Evolutionary conservation across 2,797 vertebrate species (phyloP).

Genomic region (Mallotus villosus): DNA sequence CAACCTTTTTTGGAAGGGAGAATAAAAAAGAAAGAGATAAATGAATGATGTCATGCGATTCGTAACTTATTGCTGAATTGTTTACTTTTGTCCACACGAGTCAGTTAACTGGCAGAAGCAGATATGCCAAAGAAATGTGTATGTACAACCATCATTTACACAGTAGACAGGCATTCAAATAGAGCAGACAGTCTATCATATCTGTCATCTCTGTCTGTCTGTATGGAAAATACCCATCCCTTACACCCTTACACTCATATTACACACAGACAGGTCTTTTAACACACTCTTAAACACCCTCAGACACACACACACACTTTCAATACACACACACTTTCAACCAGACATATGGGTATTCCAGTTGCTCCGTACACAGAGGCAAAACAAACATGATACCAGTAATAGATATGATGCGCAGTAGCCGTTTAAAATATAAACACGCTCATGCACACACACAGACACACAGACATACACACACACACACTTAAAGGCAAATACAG

Average conservation of each 20-base stretch:
- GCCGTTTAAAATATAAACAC: not conserved
- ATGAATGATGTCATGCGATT: not conserved
- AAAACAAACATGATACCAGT: not conserved
- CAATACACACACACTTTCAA: not conserved
- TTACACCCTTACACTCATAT: conserved; percentile 36
- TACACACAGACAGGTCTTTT: conserved; percentile 37
- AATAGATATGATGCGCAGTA: not conserved
- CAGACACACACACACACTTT: not conserved
- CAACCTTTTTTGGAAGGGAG: not conserved
- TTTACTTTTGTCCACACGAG: conserved; percentile 35
- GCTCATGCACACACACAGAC: not conserved
- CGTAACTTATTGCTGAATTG: conserved; percentile 24
- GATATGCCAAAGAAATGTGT: conserved; percentile 16
- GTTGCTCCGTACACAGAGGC: not conserved
- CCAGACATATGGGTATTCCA: conserved; percentile 15
- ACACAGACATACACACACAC: conserved; percentile 12
- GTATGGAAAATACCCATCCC: conserved; percentile 26
- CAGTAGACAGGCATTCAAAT: not conserved
- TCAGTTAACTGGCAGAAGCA: conserved; percentile 22
- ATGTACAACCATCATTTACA: not conserved
- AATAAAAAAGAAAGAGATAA: not conserved
- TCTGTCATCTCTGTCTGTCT: conserved; percentile 39
- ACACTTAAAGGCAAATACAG: conserved; percentile 19
- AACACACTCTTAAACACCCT: conserved; percentile 13
- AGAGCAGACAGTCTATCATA: conserved; percentile 45